A percentile compares a stretch with the other conserved stretches of the same genome.
phyloP scores from a whole-genome alignment of 2,888 invertebrate genomes.

The Callyntrura sp. region DNA sequence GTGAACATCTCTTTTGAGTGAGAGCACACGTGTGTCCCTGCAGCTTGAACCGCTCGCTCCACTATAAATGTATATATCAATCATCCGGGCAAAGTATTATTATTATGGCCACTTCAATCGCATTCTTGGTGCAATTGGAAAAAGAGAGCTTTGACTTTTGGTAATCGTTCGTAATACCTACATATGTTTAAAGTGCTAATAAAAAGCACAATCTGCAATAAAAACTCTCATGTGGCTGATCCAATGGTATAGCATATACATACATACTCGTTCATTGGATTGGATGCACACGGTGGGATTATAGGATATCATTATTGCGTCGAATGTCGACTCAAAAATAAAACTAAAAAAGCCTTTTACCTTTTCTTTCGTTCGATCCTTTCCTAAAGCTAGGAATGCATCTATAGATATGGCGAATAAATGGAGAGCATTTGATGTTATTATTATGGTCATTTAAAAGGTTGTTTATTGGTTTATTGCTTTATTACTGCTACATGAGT shows the following conservation, averaged over 20 bases:
- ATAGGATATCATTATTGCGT: not conserved
- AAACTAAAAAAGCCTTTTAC: not conserved
- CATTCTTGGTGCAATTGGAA: conserved; percentile 31
- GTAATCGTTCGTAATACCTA: not conserved
- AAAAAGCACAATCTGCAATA: conserved; percentile 45
- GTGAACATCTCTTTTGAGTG: not conserved
- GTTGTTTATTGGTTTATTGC: conserved; percentile 52
- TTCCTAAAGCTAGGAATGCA: conserved; percentile 7
- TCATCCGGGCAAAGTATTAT: conserved; percentile 22
- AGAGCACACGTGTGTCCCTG: not conserved
- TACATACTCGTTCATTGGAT: not conserved
- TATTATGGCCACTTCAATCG: conserved; percentile 13
- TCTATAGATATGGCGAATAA: conserved; percentile 3
- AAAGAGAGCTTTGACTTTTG: conserved; percentile 29
- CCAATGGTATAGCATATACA: not conserved
- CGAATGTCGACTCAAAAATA: conserved; percentile 17
- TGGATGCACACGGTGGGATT: conserved; percentile 26
- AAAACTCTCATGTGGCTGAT: conserved; percentile 14
- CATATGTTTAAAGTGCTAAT: not conserved
- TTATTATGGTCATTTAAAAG: conserved; percentile 50
- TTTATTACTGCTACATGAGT: conserved; percentile 33
- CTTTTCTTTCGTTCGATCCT: not conserved
- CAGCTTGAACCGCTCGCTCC: not conserved
- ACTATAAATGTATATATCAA: conserved; percentile 39
- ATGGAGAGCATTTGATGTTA: conserved; percentile 46